Evolutionary conservation across 2,797 vertebrate species (phyloP), one percentile per base, ranked within the genome.

Genomic region (Siniperca undulata): DNA sequence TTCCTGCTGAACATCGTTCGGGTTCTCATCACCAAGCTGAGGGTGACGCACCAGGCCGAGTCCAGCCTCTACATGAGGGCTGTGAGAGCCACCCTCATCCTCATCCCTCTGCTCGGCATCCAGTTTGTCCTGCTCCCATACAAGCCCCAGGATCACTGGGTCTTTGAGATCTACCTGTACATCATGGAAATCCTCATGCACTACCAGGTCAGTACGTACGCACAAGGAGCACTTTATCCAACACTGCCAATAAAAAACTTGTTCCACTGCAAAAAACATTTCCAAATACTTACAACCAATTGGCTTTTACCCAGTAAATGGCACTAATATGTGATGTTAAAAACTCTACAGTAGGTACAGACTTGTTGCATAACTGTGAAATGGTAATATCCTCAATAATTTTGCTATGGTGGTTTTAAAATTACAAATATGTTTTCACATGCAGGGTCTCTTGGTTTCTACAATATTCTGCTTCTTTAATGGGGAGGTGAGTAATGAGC

Each of bases 381-480:
- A 30, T 34, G 16, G 11, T 4, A 34, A 67, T 11, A 58, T 48
- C 56, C 40, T 74, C 6, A 22, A 2, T 60, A 0, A 50, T 19
- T 46, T 19, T 70, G 22, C 38, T 36, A 3, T 17, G 8, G 1
- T 72, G 38, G 46, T 62, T 30, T 78, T 64, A 55, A 56, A 52
- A 60, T 60, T 22, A 62, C 70, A 83, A 52, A 80, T 74, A 74
- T 46, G 71, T 13, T 56, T 61, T 12, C 89, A 12, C 92, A 78
- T 89, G 84, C 92, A 99, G 98, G 98, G 98, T 73, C 95, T 99
- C 17, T 84, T 99, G 90, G 98, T 99, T 79, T 97, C 98, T 59
- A 99, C 98, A 16, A 99, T 99, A 88, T 99, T 98, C 95, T 99
- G 98, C 93, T 99, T 99, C 93, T 99, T 99, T 89, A 99, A 99